Conservation (phyloP, 1,140 invertebrate genomes). For the Latrodectus geometricus region DNA sequence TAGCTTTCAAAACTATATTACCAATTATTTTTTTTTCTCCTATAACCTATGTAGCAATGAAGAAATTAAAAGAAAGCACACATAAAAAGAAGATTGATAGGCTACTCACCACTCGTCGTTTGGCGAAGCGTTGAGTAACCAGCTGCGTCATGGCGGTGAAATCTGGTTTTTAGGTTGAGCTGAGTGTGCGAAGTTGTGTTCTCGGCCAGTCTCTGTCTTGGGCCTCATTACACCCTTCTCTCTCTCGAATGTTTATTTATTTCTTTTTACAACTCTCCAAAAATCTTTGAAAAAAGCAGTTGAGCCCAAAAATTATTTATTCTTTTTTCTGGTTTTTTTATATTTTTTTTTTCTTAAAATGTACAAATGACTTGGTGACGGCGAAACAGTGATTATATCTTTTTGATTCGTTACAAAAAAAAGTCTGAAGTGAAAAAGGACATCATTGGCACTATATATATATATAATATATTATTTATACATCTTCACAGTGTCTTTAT, state of each 20-base stretch:
- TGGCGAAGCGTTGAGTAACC: background rate
- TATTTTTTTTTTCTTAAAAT: no score
- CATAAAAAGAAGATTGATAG: background rate
- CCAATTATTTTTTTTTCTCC: no score
- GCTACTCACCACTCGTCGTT: background rate
- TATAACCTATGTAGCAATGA: no score
- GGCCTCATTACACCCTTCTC: background rate
- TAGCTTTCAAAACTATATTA: no score
- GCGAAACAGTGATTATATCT: conserved; percentile 26
- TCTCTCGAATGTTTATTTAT: background rate
- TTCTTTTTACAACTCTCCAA: background rate
- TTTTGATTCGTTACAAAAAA: conserved; percentile 38
- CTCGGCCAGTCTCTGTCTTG: background rate
- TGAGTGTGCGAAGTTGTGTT: no score
- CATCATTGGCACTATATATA: conserved; percentile 60
- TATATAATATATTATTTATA: background rate
- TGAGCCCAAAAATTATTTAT: conserved; percentile 23
- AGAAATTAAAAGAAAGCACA: no score
- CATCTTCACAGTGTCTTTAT: background rate
- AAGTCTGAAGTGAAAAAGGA: conserved; percentile 54
- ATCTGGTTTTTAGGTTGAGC: background rate
- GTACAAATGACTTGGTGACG: conserved; percentile 57
- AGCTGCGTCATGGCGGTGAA: background rate
- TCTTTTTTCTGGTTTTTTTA: background rate
- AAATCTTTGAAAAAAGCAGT: conserved; percentile 5